phyloP scores from a whole-genome alignment of 1,140 invertebrate genomes.

The Riptortus pedestris region DNA sequence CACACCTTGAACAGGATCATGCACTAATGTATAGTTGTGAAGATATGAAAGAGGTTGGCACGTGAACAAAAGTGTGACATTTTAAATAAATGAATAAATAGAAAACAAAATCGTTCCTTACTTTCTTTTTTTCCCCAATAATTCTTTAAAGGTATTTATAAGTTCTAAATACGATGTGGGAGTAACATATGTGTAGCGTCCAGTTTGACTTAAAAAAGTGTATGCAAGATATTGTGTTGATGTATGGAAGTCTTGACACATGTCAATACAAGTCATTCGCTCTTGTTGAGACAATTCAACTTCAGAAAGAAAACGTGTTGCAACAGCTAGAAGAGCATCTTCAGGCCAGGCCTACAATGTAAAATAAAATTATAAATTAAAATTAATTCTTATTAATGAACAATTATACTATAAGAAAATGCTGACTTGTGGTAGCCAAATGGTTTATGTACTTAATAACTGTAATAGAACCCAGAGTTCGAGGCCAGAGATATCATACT shows the following conservation, averaged over 20 bases:
- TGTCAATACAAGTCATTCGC: slow-evolving; percentile 59
- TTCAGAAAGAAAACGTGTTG: slow-evolving; percentile 73
- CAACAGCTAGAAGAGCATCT: slow-evolving; percentile 84
- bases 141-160: slow-evolving; percentile 80
- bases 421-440: neutral
- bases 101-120: slow-evolving; percentile 38
- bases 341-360: slow-evolving; percentile 70
- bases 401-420: neutral
- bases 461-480: neutral
- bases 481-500: too few relatives aligned
- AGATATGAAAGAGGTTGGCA: too few relatives aligned
- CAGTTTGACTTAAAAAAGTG: slow-evolving; percentile 58
- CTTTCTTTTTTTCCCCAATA: slow-evolving; percentile 65
- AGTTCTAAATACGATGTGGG: slow-evolving; percentile 89
- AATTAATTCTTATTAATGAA: neutral
- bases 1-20: too few relatives aligned
- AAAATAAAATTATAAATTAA: neutral
- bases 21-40: too few relatives aligned
- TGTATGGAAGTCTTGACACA: slow-evolving; percentile 86
- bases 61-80: too few relatives aligned
- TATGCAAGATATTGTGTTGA: slow-evolving; percentile 66
- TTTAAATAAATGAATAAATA: too few relatives aligned
- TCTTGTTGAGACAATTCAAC: slow-evolving; percentile 68
- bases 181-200: slow-evolving; percentile 80
- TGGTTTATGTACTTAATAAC: neutral